These are phyloP conservation scores for Bagarius yarrelli DNA, from an alignment of 2,113 vertebrate species.

Conservation along the genomic window DNA sequence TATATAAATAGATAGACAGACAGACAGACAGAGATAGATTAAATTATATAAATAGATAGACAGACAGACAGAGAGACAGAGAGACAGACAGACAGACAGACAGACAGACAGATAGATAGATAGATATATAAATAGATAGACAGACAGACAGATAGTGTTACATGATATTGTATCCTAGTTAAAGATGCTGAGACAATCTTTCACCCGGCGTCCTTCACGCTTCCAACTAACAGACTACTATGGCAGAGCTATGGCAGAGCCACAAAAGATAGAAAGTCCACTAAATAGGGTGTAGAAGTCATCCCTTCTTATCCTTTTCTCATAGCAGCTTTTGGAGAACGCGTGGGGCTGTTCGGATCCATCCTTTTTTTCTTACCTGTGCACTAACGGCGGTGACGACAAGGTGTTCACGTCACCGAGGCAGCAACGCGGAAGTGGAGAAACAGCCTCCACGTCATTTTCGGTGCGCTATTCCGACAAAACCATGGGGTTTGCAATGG, in stretches of 20 bases:
- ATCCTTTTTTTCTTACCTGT: slow-evolving; percentile 31
- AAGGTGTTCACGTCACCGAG: slow-evolving; percentile 46
- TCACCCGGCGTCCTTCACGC: not conserved
- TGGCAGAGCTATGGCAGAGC: not conserved
- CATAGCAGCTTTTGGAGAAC: not conserved
- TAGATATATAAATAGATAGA: too few relatives aligned
- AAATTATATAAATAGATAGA: too few relatives aligned
- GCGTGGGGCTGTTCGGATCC: not conserved
- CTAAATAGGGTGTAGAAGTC: not conserved
- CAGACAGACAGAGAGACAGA: too few relatives aligned
- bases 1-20: too few relatives aligned
- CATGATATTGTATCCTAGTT: not conserved
- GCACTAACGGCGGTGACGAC: slow-evolving; percentile 28
- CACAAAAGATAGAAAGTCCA: not conserved
- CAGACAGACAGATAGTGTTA: not conserved
- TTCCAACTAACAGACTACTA: not conserved
- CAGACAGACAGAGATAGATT: too few relatives aligned
- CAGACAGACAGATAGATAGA: too few relatives aligned
- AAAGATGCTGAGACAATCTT: not conserved
- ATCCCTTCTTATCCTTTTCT: not conserved
- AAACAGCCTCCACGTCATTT: slow-evolving; percentile 69
- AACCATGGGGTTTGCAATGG: not conserved
- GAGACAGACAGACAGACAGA: too few relatives aligned
- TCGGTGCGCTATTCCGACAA: slow-evolving; percentile 58
- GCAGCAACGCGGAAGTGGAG: slow-evolving; percentile 67